Conservation (phyloP, 37 sponge, comb jelly and placozoan genomes). For the Sycon ciliatum region DNA sequence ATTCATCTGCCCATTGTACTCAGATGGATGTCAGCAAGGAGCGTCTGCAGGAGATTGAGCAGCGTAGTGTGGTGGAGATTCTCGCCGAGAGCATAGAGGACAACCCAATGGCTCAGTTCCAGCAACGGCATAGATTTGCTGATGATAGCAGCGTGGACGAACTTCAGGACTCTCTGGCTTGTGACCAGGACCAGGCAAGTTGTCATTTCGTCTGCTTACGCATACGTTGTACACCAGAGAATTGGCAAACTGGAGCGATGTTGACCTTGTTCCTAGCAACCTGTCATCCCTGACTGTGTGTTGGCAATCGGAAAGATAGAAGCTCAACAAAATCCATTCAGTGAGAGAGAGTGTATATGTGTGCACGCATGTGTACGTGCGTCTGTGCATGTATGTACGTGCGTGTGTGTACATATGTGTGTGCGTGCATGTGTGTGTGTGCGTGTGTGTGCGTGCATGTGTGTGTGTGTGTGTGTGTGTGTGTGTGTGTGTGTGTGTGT, state of each 20-base stretch:
- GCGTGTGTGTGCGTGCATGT: background rate
- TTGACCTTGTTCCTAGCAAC: no score
- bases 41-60: no score
- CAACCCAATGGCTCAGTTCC: slow-evolving; percentile 21
- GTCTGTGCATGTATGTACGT: no score
- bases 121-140: slow-evolving; percentile 3
- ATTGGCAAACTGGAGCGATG: no score
- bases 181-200: no score
- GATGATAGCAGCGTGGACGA: slow-evolving; percentile 37
- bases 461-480: background rate
- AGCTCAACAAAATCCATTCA: no score
- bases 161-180: slow-evolving; percentile 58
- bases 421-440: background rate
- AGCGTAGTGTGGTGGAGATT: slow-evolving; percentile 38
- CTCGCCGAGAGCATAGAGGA: slow-evolving; percentile 53
- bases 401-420: background rate
- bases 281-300: no score
- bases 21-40: background rate
- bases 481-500: background rate
- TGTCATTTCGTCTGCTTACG: no score
- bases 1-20: background rate
- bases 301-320: no score
- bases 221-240: no score
- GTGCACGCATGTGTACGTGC: no score
- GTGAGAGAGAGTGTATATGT: no score